phyloP scores from a whole-genome alignment of 2,797 vertebrate species.

The Muraenolepis orangiensis region DNA sequence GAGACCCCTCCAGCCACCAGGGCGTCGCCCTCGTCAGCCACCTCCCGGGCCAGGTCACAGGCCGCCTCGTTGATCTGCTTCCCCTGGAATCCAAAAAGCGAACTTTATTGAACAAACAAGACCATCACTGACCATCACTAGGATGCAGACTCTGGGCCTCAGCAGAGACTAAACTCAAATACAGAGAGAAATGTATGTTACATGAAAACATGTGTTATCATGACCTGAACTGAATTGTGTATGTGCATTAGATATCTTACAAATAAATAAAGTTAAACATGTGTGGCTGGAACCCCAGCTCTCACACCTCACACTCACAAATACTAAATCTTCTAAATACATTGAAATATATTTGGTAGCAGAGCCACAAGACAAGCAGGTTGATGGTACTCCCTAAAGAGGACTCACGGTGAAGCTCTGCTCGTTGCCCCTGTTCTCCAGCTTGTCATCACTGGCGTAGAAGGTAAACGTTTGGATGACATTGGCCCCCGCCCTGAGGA shows the following conservation, averaged over 20 bases:
- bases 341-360: not conserved
- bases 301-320: no score
- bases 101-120: no score
- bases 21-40: constrained; percentile 87
- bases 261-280: no score
- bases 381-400: no score
- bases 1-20: constrained; percentile 94
- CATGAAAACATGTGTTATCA: no score
- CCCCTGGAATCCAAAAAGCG: constrained; percentile 63
- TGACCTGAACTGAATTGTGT: no score
- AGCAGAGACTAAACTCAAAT: no score
- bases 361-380: not conserved
- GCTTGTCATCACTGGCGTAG: constrained; percentile 95
- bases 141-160: no score
- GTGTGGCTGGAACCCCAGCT: no score
- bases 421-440: constrained; percentile 89
- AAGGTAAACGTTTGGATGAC: constrained; percentile 97
- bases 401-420: constrained; percentile 71
- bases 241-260: no score
- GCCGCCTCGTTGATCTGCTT: constrained; percentile 91
- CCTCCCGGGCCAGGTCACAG: constrained; percentile 90
- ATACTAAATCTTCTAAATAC: not conserved
- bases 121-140: no score
- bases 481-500: constrained; percentile 89
- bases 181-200: no score